A percentile compares a stretch with the other conserved stretches of the same genome.
Evolutionary conservation across 1,140 invertebrate genomes (phyloP).

Genomic region (Archivesica marissinica): DNA sequence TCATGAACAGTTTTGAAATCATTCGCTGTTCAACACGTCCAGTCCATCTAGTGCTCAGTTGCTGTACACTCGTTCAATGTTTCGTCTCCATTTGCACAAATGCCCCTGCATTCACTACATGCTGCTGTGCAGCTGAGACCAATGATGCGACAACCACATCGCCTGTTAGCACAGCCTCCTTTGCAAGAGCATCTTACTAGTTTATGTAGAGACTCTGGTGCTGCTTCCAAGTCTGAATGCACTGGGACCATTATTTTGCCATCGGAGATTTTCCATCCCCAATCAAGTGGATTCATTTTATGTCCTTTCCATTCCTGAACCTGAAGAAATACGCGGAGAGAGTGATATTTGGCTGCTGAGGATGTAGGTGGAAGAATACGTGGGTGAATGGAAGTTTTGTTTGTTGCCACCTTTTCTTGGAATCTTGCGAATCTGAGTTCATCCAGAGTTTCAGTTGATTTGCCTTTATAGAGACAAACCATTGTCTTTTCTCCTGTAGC

Average conservation of each 20-base stretch:
- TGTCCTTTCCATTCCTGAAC: constrained; percentile 39
- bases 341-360: constrained; percentile 28
- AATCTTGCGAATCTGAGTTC: background rate
- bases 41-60: too few species aligned
- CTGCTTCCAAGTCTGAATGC: constrained; percentile 48
- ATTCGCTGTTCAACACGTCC: too few species aligned
- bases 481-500: constrained; percentile 38
- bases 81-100: too few species aligned
- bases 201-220: constrained; percentile 60
- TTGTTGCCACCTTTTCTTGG: background rate
- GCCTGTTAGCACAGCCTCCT: constrained; percentile 63
- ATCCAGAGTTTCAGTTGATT: background rate
- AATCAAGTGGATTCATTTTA: constrained; percentile 24
- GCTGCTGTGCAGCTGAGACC: constrained; percentile 54
- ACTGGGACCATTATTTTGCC: constrained; percentile 42
- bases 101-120: constrained; percentile 65
- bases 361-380: constrained; percentile 47
- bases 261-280: constrained; percentile 64
- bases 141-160: constrained; percentile 64
- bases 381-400: constrained; percentile 2
- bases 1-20: too few species aligned
- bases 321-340: constrained; percentile 33
- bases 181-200: constrained; percentile 67
- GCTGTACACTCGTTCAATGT: too few species aligned
- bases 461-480: constrained; percentile 24